phyloP scores from a whole-genome alignment of 2,888 invertebrate genomes.

The Dilophus febrilis region DNA sequence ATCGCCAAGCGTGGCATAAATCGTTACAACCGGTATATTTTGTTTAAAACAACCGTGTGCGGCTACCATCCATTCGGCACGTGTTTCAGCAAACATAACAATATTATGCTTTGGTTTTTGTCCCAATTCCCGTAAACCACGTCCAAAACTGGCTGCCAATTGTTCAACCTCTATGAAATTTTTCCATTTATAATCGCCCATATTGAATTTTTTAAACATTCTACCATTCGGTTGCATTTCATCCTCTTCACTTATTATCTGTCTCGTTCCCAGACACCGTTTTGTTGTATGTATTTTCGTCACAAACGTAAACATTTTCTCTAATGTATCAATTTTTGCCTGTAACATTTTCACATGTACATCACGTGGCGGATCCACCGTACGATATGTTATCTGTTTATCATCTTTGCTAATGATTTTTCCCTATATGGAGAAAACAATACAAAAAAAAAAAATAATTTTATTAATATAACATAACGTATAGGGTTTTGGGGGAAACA shows the following conservation, averaged over 20 bases:
- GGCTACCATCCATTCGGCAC: conserved; percentile 95
- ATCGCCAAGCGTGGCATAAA: conserved; percentile 93
- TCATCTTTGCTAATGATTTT: conserved; percentile 46
- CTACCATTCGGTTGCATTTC: conserved; percentile 88
- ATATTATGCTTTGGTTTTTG: conserved; percentile 55
- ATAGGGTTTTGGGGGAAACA: too few relatives aligned
- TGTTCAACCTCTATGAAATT: conserved; percentile 56
- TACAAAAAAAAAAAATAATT: background rate
- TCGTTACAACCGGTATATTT: conserved; percentile 87
- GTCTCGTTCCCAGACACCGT: conserved; percentile 74
- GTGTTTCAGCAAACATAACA: conserved; percentile 91
- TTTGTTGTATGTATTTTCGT: conserved; percentile 53
- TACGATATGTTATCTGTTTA: conserved; percentile 52
- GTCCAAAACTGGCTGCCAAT: conserved; percentile 62
- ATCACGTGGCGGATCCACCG: conserved; percentile 47
- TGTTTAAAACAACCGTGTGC: conserved; percentile 93
- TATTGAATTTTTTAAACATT: conserved; percentile 89
- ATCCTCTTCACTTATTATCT: conserved; percentile 83
- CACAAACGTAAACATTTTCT: conserved; percentile 67
- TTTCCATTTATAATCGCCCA: conserved; percentile 88
- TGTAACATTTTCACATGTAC: conserved; percentile 57
- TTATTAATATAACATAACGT: too few relatives aligned
- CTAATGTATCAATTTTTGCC: conserved; percentile 64
- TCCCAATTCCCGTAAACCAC: conserved; percentile 68
- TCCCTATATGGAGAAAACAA: conserved; percentile 37